Evolutionary conservation across 2,888 invertebrate genomes (phyloP), one percentile per base, ranked within the genome.

Genomic region (Cerastis rubricosa): DNA sequence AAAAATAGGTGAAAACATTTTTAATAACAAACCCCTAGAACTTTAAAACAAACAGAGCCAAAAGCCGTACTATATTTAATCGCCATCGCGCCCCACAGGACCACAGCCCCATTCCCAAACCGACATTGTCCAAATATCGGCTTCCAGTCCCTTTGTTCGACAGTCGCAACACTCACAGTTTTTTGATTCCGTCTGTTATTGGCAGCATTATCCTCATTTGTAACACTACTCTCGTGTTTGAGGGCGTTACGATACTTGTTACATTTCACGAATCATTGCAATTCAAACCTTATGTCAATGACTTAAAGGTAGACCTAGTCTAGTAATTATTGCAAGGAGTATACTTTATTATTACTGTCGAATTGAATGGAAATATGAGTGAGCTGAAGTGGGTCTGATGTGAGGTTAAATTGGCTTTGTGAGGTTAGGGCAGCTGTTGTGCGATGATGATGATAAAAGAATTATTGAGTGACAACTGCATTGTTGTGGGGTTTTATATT

Each of bases 191-290:
- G 67, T 65, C 74, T 72, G 65, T 71, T 79, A 86, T 86, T 86
- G 85, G 74, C 78, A 78, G 79, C 70, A 82, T 83, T 80, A 85
- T 79, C 76, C 63, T 61, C 69, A 68, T 75, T 83, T 87, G 89
- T 74, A 88, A 89, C 79, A 77, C 64, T 78, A 89, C 79, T 84
- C 86, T 81, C 74, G 81, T 87, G 89, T 92, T 92, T 91, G 88
- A 80, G 87, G 91, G 90, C 84, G 90, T 81, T 65, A 74, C 77
- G 67, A 25, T 64, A 8, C n/a, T 43, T 64, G n/a, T 64, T 25
- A 43, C 43, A 43, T 64, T 64, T 25, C 17, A 43, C 64, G n/a
- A 64, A 64, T 17, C 43, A 43, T 64, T 64, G 25, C 43, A 64
- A 43, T 64, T 43, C 43, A 43, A 64, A 25, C 64, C 64, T 64